A percentile compares a stretch with the other conserved stretches of the same genome.
phyloP scores from a whole-genome alignment of 2,888 invertebrate species.

The Caprella mutica region DNA sequence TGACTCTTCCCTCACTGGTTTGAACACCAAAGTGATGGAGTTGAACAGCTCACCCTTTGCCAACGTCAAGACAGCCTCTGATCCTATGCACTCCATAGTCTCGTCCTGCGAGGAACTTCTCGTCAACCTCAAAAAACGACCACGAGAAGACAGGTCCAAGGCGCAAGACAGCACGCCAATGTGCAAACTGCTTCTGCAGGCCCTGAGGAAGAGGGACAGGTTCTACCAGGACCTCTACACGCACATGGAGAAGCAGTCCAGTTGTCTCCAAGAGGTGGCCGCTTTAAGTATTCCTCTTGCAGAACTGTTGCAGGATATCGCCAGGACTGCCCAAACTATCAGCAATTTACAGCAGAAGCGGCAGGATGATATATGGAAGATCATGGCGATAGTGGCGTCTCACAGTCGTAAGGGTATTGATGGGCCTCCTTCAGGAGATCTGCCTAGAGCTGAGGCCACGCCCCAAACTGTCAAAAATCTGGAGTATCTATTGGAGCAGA shows the following conservation, averaged over 20 bases:
- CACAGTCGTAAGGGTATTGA: conserved; percentile 15
- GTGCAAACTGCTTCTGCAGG: conserved; percentile 48
- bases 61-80: conserved; percentile 18
- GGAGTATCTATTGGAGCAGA: conserved; percentile 19
- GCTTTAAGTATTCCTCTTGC: conserved; percentile 31
- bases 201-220: conserved; percentile 47
- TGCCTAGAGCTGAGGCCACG: conserved; percentile 21
- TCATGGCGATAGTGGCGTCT: conserved; percentile 29
- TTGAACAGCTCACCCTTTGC: conserved; percentile 32
- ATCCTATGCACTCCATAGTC: conserved; percentile 22
- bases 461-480: conserved; percentile 22
- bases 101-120: conserved; percentile 26
- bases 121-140: conserved; percentile 41
- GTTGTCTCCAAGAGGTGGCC: conserved; percentile 34
- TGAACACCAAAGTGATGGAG: conserved; percentile 28
- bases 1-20: conserved; percentile 24
- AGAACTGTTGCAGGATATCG: conserved; percentile 29
- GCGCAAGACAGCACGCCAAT: conserved; percentile 47
- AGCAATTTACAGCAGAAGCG: conserved; percentile 34
- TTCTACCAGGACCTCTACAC: conserved; percentile 41
- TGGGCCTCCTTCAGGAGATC: conserved; percentile 17
- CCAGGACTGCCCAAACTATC: conserved; percentile 32
- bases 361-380: conserved; percentile 36
- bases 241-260: conserved; percentile 35
- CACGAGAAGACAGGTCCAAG: conserved; percentile 43